These are phyloP conservation scores for Tachina grossa DNA, from an alignment of 2,888 invertebrate genomes.

Conservation along the genomic window DNA sequence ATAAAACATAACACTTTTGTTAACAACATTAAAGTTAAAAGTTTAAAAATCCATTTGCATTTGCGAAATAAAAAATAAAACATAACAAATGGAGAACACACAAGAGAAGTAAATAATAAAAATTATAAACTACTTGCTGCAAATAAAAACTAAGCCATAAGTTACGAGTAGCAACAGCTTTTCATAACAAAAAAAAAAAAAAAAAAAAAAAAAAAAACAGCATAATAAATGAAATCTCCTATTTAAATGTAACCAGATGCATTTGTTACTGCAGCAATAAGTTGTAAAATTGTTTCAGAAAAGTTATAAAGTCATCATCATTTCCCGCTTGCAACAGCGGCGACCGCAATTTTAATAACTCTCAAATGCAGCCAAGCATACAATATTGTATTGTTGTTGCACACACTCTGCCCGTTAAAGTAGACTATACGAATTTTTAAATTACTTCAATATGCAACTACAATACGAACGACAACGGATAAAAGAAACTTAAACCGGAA, in stretches of 20 bases:
- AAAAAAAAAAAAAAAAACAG: background rate
- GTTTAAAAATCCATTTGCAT: conserved; percentile 46
- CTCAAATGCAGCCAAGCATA: conserved; percentile 66
- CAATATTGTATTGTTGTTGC: conserved; percentile 46
- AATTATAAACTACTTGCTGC: conserved; percentile 35
- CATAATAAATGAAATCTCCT: conserved; percentile 29
- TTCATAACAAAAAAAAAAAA: background rate
- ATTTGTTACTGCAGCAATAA: conserved; percentile 32
- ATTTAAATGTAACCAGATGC: conserved; percentile 43
- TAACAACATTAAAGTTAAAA: conserved; percentile 57
- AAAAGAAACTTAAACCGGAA: conserved; percentile 33
- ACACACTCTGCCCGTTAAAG: conserved; percentile 22
- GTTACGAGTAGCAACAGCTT: conserved; percentile 10
- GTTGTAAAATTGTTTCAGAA: conserved; percentile 49
- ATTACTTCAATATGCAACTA: conserved; percentile 17
- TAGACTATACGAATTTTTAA: background rate
- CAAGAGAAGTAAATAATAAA: conserved; percentile 18
- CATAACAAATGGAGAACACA: background rate
- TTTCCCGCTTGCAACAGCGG: conserved; percentile 60
- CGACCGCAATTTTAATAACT: conserved; percentile 45
- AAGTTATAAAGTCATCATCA: conserved; percentile 71
- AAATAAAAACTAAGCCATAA: conserved; percentile 13
- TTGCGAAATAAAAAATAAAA: background rate
- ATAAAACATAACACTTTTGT: conserved; percentile 57
- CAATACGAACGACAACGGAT: background rate